Base-by-base conservation (phyloP, 2,113 vertebrate species). In the Paedocypris sp. region DNA sequence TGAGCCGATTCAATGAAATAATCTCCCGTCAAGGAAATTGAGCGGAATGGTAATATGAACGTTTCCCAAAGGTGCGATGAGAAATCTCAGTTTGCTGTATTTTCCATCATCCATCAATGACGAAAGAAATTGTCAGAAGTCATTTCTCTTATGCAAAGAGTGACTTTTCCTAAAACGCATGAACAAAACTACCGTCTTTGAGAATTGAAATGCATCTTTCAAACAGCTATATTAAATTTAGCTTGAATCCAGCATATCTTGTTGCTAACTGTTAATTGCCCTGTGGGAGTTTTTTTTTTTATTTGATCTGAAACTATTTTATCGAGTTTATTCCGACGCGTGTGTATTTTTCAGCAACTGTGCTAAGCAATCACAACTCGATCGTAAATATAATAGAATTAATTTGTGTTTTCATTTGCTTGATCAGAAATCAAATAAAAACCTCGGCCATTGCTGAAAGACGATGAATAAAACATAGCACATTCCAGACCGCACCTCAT, bases 391-490 rank as follows among this genome's bases (percentile, higher is more conserved):
- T n/a, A n/a, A n/a, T n/a, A n/a, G n/a, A n/a, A n/a, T n/a, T n/a
- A n/a, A n/a, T n/a, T n/a, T n/a, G 28, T 57, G 43, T 57, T 57
- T 28, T 13, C 26, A 29, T 57, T 18, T 31, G 38, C 38, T 16
- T 42, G 53, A 32, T 43, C 53, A 32, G 18, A 26, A 61, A 62
- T 57, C 18, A 49, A 65, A 65, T 56, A 13, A 70, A 33, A 32
- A 19, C 15, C 32, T 53, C 56, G 25, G 60, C 43, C 49, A 54
- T 42, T 64, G 56, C 28, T 11, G 38, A 41, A 16, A 23, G 35
- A 33, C 32, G 46, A 65, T 70, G 63, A 70, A 70, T 62, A 62
- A 70, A 66, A 66, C 43, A 66, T 66, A 50, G 56, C 62, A 56
- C 60, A 61, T 61, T 61, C 60, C 19, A 29, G 35, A 45, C 16